Percentiles rank a stretch among this genome's conserved stretches.
Conservation (phyloP, 2,888 invertebrate species). For the Phalera bucephala region DNA sequence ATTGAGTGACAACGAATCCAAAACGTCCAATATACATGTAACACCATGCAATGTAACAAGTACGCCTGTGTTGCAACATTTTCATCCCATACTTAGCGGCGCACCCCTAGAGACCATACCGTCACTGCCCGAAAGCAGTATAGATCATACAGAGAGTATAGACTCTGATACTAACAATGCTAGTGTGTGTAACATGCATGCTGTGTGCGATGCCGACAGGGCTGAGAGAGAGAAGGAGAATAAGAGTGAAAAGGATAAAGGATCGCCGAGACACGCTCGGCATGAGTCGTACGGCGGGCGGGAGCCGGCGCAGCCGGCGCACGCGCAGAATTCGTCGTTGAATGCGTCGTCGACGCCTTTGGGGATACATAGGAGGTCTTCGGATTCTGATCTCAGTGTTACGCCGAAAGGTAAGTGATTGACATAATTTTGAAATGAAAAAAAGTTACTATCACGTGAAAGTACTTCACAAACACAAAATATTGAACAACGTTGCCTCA, state of each 20-base stretch:
- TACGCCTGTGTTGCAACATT: slow-evolving; percentile 59
- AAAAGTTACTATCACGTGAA: no score
- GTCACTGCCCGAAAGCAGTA: slow-evolving; percentile 64
- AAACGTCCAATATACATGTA: slow-evolving; percentile 62
- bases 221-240: slow-evolving; percentile 57
- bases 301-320: slow-evolving; percentile 55
- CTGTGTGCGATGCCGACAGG: slow-evolving; percentile 78
- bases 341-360: slow-evolving; percentile 74
- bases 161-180: slow-evolving; percentile 69
- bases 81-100: slow-evolving; percentile 66
- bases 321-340: slow-evolving; percentile 56
- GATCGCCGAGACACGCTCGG: slow-evolving; percentile 76
- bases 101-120: slow-evolving; percentile 70
- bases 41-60: slow-evolving; percentile 50
- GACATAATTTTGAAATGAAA: no score
- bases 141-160: slow-evolving; percentile 58
- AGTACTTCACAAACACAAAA: no score
- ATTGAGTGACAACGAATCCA: slow-evolving; percentile 44
- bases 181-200: slow-evolving; percentile 82
- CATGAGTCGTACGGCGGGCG: slow-evolving; percentile 81
- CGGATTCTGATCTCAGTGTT: slow-evolving; percentile 96
- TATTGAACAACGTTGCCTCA: no score
- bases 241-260: slow-evolving; percentile 56
- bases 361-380: slow-evolving; percentile 90
- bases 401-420: slow-evolving; percentile 92